Evolutionary conservation across 2,797 vertebrate genomes (phyloP).

Genomic region (Sebastiscus tertius): DNA sequence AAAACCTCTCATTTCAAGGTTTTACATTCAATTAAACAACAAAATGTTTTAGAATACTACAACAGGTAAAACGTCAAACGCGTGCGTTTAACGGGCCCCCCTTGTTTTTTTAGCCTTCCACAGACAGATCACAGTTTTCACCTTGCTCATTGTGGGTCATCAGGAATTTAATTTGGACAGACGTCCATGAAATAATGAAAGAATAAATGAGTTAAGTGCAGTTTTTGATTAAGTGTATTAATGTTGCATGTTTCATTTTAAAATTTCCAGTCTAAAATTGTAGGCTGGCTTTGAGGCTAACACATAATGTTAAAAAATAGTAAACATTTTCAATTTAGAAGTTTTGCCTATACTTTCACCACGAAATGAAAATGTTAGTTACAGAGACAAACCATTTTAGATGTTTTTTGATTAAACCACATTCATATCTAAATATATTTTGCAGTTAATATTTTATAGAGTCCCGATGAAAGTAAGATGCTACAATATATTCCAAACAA

Average conservation of each 20-base stretch:
- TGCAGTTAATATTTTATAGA: neutral
- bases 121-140: neutral
- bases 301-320: neutral
- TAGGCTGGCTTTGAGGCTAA: neutral
- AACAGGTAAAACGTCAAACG: neutral
- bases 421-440: neutral
- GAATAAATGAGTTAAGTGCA: neutral
- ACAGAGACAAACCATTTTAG: neutral
- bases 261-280: neutral
- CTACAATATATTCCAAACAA: neutral
- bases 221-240: slow-evolving; percentile 17
- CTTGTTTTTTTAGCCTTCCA: neutral
- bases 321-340: neutral
- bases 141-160: neutral
- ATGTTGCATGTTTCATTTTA: slow-evolving; percentile 26
- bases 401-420: neutral
- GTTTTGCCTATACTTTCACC: neutral
- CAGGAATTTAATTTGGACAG: neutral
- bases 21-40: slow-evolving; percentile 1
- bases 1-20: neutral
- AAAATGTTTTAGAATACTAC: neutral
- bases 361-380: neutral
- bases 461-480: neutral
- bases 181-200: neutral
- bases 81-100: neutral